phyloP scores from a whole-genome alignment of 2,797 vertebrate genomes.

The Selene dorsalis region DNA sequence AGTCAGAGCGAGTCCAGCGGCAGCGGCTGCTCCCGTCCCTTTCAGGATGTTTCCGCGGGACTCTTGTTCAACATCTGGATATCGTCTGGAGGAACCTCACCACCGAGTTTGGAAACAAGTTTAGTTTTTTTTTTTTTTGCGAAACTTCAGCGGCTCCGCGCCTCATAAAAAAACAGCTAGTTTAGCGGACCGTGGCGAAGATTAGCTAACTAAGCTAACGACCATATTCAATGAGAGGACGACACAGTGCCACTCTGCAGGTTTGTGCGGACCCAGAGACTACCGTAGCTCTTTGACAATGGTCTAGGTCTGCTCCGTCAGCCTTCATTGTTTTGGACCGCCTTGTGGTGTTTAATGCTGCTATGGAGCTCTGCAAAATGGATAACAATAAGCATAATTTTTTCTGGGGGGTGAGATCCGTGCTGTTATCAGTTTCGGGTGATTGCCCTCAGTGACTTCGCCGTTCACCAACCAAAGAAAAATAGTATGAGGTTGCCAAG shows the following conservation, averaged over 20 bases:
- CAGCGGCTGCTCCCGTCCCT: conserved; percentile 5
- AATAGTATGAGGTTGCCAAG: conserved; percentile 45
- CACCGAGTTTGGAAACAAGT: conserved; percentile 30
- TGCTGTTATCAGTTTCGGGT: conserved; percentile 21
- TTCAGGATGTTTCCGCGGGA: conserved; percentile 46
- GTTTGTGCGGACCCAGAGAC: conserved; percentile 9
- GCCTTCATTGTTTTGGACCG: neutral
- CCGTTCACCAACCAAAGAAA: neutral
- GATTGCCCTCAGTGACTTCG: conserved; percentile 35
- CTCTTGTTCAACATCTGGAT: neutral
- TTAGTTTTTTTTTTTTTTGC: neutral
- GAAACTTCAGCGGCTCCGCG: conserved; percentile 55
- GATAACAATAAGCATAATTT: conserved; percentile 31
- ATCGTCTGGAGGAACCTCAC: neutral
- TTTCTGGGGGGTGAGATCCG: conserved; percentile 23
- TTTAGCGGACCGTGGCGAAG: conserved; percentile 53
- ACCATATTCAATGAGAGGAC: conserved; percentile 40
- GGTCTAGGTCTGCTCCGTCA: conserved; percentile 5
- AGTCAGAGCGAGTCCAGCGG: conserved; percentile 57
- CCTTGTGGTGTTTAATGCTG: neutral
- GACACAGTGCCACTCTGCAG: conserved; percentile 24
- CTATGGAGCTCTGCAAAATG: conserved; percentile 44
- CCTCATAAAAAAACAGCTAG: conserved; percentile 46
- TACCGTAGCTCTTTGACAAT: neutral
- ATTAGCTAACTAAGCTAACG: conserved; percentile 78